Percentiles rank a stretch among this genome's conserved stretches.
These are phyloP conservation scores for Petroica traversi DNA, from an alignment of 2,113 vertebrate species.

Conservation along the genomic window DNA sequence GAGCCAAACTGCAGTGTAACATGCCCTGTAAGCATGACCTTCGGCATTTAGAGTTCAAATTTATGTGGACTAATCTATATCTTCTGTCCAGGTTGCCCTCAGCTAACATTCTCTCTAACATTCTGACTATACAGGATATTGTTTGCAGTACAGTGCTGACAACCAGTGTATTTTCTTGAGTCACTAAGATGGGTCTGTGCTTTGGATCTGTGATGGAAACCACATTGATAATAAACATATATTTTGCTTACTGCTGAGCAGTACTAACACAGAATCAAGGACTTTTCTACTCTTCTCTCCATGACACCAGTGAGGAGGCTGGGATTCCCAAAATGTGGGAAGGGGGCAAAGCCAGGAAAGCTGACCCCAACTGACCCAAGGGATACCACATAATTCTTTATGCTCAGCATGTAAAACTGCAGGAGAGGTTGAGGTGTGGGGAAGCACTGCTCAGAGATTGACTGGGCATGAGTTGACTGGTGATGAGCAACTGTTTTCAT, in stretches of 20 bases:
- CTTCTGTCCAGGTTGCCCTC: background rate
- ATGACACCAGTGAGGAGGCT: background rate
- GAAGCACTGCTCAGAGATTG: fast-evolving
- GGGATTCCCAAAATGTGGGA: background rate
- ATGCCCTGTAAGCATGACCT: background rate
- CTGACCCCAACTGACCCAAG: background rate
- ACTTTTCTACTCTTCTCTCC: background rate
- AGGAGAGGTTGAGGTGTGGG: fast-evolving
- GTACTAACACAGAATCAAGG: background rate
- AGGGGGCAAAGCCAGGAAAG: no score
- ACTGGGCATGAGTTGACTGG: background rate
- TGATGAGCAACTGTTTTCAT: background rate
- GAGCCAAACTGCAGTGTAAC: fast-evolving
- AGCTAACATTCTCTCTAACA: background rate
- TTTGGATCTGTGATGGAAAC: background rate
- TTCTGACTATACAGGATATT: background rate
- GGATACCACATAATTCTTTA: background rate
- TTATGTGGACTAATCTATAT: background rate
- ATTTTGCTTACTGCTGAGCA: background rate
- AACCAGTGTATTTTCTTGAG: background rate
- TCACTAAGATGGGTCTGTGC: background rate
- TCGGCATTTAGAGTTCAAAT: background rate
- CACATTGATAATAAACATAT: fast-evolving
- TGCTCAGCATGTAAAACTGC: background rate
- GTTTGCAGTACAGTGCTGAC: background rate